phyloP scores from a whole-genome alignment of 2,888 invertebrate genomes.

The Microctonus hyperodae region DNA sequence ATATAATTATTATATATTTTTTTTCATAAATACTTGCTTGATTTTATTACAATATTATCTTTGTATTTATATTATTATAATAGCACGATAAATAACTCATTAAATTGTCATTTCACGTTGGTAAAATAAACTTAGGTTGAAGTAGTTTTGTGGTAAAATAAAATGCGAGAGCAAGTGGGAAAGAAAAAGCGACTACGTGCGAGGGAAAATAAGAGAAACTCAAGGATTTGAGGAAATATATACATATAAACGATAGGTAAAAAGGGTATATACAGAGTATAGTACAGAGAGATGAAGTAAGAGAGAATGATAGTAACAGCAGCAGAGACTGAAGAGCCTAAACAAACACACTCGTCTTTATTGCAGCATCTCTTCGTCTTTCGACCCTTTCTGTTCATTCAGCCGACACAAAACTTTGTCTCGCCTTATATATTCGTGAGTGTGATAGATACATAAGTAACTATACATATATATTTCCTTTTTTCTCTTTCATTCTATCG shows the following conservation, averaged over 20 bases:
- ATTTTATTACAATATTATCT: too few species aligned
- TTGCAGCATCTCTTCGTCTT: slow-evolving; percentile 54
- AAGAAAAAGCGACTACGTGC: slow-evolving; percentile 6
- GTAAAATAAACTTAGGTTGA: background rate
- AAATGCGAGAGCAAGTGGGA: slow-evolving; percentile 18
- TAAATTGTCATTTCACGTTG: background rate
- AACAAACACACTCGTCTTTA: slow-evolving; percentile 61
- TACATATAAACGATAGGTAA: slow-evolving; percentile 20
- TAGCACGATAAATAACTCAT: background rate
- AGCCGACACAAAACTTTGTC: slow-evolving; percentile 43
- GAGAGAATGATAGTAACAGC: slow-evolving; percentile 32
- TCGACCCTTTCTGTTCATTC: slow-evolving; percentile 36
- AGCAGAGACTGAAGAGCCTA: slow-evolving; percentile 56
- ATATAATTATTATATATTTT: too few species aligned
- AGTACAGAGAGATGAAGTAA: slow-evolving; percentile 16
- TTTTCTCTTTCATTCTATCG: background rate
- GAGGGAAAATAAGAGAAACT: slow-evolving; percentile 18
- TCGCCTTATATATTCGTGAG: slow-evolving; percentile 34
- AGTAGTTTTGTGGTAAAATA: background rate
- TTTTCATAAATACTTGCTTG: too few species aligned
- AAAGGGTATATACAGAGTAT: slow-evolving; percentile 13
- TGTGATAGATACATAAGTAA: background rate
- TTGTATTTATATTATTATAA: too few species aligned
- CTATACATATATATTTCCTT: slow-evolving; percentile 1
- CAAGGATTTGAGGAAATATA: slow-evolving; percentile 27